Conservation (phyloP, 2,888 invertebrate genomes). For the Nomada ruficornis region DNA sequence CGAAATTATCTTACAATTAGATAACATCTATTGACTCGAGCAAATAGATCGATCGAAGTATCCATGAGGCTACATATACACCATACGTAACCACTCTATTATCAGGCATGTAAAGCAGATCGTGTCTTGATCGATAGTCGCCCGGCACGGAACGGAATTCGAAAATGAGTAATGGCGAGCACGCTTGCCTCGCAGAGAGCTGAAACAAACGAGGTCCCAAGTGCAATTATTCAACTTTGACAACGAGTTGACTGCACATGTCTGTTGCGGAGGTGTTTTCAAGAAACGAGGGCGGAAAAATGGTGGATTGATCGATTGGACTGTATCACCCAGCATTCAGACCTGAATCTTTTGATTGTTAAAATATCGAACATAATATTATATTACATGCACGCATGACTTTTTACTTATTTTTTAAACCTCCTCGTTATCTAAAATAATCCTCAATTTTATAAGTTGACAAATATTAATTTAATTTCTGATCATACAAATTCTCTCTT, state of each 20-base stretch:
- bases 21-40: too few relatives aligned
- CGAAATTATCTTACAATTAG: too few relatives aligned
- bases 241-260: conserved; percentile 29
- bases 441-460: too few relatives aligned
- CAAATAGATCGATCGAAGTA: not conserved
- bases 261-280: conserved; percentile 13
- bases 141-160: not conserved
- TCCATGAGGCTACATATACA: not conserved
- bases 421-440: too few relatives aligned
- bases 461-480: too few relatives aligned
- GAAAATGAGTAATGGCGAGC: conserved; percentile 23
- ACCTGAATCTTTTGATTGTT: not conserved
- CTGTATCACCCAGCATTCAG: not conserved
- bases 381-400: too few relatives aligned
- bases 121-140: conserved; percentile 23
- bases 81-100: conserved; percentile 11
- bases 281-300: conserved; percentile 6
- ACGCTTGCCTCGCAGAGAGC: not conserved
- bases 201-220: conserved; percentile 21
- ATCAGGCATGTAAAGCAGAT: conserved; percentile 26
- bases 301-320: conserved; percentile 3
- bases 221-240: conserved; percentile 30
- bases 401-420: too few relatives aligned
- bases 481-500: too few relatives aligned
- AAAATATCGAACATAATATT: not conserved